phyloP scores from a whole-genome alignment of 2,888 invertebrate species.

The Psylliodes chrysocephalus region DNA sequence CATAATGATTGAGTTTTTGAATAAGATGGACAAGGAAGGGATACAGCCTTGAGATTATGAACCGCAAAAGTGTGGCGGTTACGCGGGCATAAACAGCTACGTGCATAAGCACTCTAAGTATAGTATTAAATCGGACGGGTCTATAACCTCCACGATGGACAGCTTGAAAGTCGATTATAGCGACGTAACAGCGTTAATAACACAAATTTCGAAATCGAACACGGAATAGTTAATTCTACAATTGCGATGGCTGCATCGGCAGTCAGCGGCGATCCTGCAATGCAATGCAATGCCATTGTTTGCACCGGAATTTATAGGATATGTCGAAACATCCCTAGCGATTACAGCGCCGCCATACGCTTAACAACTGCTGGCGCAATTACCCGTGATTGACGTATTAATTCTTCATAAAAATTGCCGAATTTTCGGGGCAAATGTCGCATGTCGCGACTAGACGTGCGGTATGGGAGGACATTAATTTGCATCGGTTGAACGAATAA shows the following conservation, averaged over 20 bases:
- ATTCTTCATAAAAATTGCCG: constrained; percentile 21
- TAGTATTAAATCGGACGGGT: constrained; percentile 26
- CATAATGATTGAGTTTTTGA: no score
- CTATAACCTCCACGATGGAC: constrained; percentile 27
- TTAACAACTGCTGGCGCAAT: constrained; percentile 20
- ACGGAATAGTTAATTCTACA: constrained; percentile 33
- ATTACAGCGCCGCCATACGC: constrained; percentile 8
- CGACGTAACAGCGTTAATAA: constrained; percentile 33
- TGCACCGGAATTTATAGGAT: constrained; percentile 13
- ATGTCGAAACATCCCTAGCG: constrained; percentile 9
- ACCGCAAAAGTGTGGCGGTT: no score
- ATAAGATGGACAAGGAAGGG: no score
- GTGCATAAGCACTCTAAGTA: no score
- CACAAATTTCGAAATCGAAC: constrained; percentile 31
- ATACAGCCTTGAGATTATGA: no score
- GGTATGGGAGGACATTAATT: no score
- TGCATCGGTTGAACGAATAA: no score
- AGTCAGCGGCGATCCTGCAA: constrained; percentile 9
- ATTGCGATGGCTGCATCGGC: constrained; percentile 17
- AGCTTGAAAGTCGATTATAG: constrained; percentile 35
- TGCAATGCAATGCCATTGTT: constrained; percentile 18
- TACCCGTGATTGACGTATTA: constrained; percentile 25
- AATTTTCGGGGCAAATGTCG: constrained; percentile 1
- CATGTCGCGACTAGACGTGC: no score
- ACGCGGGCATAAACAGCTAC: no score